phyloP scores from a whole-genome alignment of 2,113 vertebrate species.

The Tetrax tetrax region DNA sequence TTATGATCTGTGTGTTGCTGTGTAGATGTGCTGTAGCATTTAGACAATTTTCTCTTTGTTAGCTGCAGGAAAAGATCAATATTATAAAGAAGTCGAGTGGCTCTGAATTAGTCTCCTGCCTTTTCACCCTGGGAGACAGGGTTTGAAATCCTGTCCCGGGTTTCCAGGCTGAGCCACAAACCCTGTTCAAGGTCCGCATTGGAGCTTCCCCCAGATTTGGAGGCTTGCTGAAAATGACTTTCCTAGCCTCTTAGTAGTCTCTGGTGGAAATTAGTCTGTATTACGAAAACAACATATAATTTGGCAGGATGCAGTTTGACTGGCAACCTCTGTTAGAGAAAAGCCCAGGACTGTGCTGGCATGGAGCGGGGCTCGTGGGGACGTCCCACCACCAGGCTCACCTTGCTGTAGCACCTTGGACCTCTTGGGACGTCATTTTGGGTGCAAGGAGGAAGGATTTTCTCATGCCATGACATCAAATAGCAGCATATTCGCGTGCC shows the following conservation, averaged over 20 bases:
- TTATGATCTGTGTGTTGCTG: slow-evolving; percentile 42
- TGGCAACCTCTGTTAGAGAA: not conserved
- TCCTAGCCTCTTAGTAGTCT: not conserved
- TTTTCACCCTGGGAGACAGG: not conserved
- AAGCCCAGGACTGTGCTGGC: not conserved
- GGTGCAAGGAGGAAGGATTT: not conserved
- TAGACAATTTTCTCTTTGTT: slow-evolving; percentile 71
- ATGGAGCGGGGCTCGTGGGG: not conserved
- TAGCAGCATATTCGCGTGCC: not conserved
- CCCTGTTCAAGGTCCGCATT: not conserved
- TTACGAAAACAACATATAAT: not conserved
- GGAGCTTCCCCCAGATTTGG: not conserved
- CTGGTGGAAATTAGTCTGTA: not conserved
- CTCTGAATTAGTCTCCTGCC: slow-evolving; percentile 44
- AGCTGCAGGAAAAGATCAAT: slow-evolving; percentile 72
- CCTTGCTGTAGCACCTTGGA: accelerated
- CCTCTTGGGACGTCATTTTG: not conserved
- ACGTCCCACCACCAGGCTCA: accelerated
- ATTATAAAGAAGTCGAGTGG: slow-evolving; percentile 60
- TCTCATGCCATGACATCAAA: not conserved
- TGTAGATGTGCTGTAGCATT: slow-evolving; percentile 55
- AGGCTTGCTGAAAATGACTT: not conserved
- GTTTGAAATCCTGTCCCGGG: not conserved
- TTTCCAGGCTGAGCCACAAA: not conserved
- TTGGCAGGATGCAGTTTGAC: not conserved